Evolutionary conservation across 2,888 invertebrate species (phyloP).

Genomic region (Arge pagana): DNA sequence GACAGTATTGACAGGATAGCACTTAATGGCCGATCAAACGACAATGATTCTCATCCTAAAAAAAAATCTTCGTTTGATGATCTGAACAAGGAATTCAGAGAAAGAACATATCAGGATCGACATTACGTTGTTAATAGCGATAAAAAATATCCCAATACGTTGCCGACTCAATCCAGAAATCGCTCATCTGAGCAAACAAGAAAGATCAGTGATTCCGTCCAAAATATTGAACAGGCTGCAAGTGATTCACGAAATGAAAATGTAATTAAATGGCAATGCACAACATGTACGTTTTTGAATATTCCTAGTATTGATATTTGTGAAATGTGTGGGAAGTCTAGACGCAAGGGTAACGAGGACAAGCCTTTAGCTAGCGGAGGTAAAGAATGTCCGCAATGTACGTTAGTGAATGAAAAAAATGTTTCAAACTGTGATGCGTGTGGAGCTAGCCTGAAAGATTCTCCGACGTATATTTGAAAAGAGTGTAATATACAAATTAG

Average conservation of each 20-base stretch:
- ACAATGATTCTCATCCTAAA: constrained; percentile 32
- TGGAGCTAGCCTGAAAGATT: constrained; percentile 69
- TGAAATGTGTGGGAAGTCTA: constrained; percentile 77
- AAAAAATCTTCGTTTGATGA: constrained; percentile 42
- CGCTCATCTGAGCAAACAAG: constrained; percentile 12
- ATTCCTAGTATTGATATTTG: constrained; percentile 63
- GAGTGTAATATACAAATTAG: not conserved
- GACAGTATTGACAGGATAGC: constrained; percentile 24
- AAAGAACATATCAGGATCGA: constrained; percentile 16
- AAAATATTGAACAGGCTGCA: constrained; percentile 58
- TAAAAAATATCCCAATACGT: constrained; percentile 39
- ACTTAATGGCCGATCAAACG: constrained; percentile 33
- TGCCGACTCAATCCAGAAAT: constrained; percentile 25
- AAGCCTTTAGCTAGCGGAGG: constrained; percentile 74
- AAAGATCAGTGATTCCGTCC: constrained; percentile 34
- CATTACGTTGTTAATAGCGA: constrained; percentile 27
- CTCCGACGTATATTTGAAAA: constrained; percentile 74
- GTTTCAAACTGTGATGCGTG: constrained; percentile 72
- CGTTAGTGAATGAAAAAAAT: constrained; percentile 73
- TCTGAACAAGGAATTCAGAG: constrained; percentile 28
- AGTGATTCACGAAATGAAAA: constrained; percentile 57
- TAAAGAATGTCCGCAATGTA: constrained; percentile 75
- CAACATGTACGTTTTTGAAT: constrained; percentile 74
- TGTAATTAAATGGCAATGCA: constrained; percentile 69
- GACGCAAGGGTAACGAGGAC: constrained; percentile 63